Percentiles rank a stretch among this genome's conserved stretches.
These are phyloP conservation scores for Oreochromis niloticus DNA, from an alignment of 2,113 vertebrate genomes.

Conservation along the genomic window DNA sequence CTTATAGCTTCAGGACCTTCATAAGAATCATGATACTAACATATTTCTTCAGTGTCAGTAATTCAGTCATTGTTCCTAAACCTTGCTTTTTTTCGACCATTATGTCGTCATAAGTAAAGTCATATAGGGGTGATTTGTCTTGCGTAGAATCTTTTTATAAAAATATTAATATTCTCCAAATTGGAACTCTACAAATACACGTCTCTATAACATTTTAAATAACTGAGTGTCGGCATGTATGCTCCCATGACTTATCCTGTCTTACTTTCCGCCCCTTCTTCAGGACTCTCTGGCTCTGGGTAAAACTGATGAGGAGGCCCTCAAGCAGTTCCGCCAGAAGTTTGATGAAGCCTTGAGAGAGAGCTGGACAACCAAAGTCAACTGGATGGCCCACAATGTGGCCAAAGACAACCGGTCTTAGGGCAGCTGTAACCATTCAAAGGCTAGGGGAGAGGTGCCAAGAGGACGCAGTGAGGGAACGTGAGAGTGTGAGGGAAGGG, in stretches of 20 bases:
- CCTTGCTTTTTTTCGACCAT: neutral
- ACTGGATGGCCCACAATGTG: conserved; percentile 99
- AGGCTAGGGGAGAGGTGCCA: neutral
- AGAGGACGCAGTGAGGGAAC: conserved; percentile 21
- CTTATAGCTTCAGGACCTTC: neutral
- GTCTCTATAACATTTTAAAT: neutral
- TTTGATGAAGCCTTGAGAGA: conserved; percentile 97
- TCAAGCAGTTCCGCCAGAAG: conserved; percentile 98
- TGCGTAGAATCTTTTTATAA: neutral
- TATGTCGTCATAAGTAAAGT: neutral
- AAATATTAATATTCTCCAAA: neutral
- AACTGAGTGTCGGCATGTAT: neutral
- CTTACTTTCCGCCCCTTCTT: neutral
- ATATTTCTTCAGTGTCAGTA: neutral
- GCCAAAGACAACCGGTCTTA: conserved; percentile 96
- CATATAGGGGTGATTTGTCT: neutral
- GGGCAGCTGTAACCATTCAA: neutral
- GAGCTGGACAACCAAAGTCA: conserved; percentile 99
- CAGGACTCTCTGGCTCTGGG: conserved; percentile 94
- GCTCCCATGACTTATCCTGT: neutral
- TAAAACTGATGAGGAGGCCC: conserved; percentile 93
- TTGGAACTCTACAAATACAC: neutral
- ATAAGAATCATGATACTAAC: neutral
- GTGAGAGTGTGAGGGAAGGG: neutral
- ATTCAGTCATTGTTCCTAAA: neutral